Percentiles rank a stretch among this genome's conserved stretches.
Conservation (phyloP, 1,140 invertebrate species). For the Amphibalanus amphitrite region DNA sequence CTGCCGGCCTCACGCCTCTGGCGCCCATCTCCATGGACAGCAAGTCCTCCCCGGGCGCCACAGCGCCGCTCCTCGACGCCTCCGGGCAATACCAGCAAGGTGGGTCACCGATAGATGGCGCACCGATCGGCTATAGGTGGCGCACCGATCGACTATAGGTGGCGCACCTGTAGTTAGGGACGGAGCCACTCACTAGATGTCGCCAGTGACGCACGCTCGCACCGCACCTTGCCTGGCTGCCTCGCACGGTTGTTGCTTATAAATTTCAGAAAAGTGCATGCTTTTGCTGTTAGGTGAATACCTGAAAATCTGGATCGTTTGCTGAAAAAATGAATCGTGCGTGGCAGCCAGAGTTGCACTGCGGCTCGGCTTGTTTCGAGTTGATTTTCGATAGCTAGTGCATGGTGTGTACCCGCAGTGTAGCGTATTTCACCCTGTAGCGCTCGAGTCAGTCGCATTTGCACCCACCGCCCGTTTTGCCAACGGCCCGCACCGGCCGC, state of each 20-base stretch:
- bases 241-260: neutral
- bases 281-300: neutral
- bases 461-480: no score
- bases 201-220: neutral
- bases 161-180: no score
- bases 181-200: neutral
- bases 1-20: no score
- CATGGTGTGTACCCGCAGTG: neutral
- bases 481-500: neutral
- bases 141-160: no score
- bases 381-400: neutral
- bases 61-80: neutral
- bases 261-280: neutral
- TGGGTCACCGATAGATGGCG: neutral
- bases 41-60: neutral
- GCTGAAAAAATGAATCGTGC: neutral
- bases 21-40: neutral
- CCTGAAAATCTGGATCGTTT: neutral
- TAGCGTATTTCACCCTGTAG: no score
- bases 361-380: neutral
- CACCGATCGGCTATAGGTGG: no score
- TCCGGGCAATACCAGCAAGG: neutral
- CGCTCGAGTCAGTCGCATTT: no score
- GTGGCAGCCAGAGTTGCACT: neutral
- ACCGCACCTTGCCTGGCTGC: neutral